Percentiles rank a stretch among this genome's conserved stretches.
phyloP scores from a whole-genome alignment of 1,140 invertebrate genomes.

The Aphis craccivora region DNA sequence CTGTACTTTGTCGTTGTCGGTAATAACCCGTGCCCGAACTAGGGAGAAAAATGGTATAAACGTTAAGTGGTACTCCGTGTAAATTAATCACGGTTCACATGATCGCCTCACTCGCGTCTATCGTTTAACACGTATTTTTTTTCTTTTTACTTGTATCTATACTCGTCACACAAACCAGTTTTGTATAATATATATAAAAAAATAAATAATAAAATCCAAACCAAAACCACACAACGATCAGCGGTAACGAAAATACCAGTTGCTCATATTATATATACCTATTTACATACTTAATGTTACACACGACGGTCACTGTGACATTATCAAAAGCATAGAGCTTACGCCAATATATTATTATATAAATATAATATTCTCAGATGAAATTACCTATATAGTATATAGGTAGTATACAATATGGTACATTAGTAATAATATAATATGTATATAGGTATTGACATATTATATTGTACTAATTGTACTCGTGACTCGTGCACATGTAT shows the following conservation, averaged over 20 bases:
- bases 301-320: background rate
- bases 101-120: conserved; percentile 11
- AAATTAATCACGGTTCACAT: conserved; percentile 39
- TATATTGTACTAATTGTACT: background rate
- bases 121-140: conserved; percentile 44
- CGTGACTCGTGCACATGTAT: background rate
- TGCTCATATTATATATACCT: background rate
- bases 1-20: background rate
- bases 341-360: background rate
- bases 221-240: background rate
- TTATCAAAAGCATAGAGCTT: background rate
- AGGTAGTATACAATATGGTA: background rate
- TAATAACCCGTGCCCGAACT: background rate
- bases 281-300: background rate
- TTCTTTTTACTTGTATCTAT: background rate
- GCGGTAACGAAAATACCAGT: background rate
- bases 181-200: background rate
- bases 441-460: too few species aligned
- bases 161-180: conserved; percentile 14
- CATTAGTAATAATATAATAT: background rate
- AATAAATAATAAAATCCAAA: background rate
- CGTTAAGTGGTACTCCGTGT: conserved; percentile 54
- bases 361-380: background rate
- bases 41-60: background rate
- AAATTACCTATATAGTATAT: too few species aligned